Base-by-base conservation (phyloP, 2,888 invertebrate species). In the Drosophila nr. perissopoda region DNA sequence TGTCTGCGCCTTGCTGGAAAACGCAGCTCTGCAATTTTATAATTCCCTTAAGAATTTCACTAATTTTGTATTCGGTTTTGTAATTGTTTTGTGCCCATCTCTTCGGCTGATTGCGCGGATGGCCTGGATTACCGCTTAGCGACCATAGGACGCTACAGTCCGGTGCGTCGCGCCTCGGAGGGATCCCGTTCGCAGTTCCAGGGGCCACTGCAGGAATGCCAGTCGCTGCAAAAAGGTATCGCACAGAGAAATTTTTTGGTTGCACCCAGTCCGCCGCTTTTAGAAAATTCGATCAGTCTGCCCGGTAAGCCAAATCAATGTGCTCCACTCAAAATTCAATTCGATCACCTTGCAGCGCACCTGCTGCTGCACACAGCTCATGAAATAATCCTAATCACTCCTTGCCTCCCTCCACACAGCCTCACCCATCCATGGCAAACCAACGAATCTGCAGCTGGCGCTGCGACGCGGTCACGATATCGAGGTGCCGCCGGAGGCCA, bases 111-210 rank as follows among this genome's bases (percentile, higher is more conserved):
- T 60, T 73, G 54, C 27, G 11, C 1, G 40, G 40, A 40, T 42
- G 21, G 11, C 3, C 4, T 56, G 38, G 18, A n/a, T 56, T 56
- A 29, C n/a, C 63, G 69, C 78, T 87, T 79, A 86, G 87, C 86
- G 66, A 81, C 76, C 61, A 80, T 82, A 93, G 93, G 93, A 87
- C 93, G 98, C 27, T 98, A 97, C 92, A 98, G 98, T 76, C 98
- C 98, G 0, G 98, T 98, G 18, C 95, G 99, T 2, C 94, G 98
- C 77, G 98, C 98, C 11, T 97, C 97, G 73, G 98, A 98, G 74
- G 93, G 94, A 51, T 94, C 94, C 16, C 94, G 92, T 75, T 94
- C 93, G 61, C 95, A 93, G 91, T 95, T 94, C 92, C 95, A 94
- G 88, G 94, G 95, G 42, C 94, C 97, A 38, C 95, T 97, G 81